Evolutionary conservation across 2,888 invertebrate species (phyloP), one percentile per base, ranked within the genome.

Genomic region (Drosophila phalerata): DNA sequence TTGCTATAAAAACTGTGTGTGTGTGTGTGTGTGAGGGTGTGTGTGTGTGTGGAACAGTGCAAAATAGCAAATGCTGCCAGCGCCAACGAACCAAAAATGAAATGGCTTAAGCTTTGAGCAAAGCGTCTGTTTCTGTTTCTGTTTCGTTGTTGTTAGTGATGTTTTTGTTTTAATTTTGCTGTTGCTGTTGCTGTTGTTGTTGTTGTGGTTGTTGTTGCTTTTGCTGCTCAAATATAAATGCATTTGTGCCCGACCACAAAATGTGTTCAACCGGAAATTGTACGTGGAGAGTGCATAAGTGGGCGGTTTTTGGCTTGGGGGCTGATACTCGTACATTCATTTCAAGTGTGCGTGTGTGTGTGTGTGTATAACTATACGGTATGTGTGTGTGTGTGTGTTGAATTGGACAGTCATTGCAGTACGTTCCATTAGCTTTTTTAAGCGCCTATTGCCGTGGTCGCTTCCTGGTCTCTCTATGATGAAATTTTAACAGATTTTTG

Each of bases 181-280:
- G 45, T 51, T 77, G 55, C n/a, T 70, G 43, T 28, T 49, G 43
- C 17, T 68, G 42, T 51, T 73, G 66, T 51, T 71, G 56, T 47
- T 49, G 58, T 17, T 66, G 58, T 43, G 68, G 79, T n/a, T 47
- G 60, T 19, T 61, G 77, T 42, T 45, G 67, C 17, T 69, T 64
- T 43, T 77, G 72, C 84, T 79, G 73, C 75, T 85, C 79, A 88
- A 85, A 88, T 88, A 85, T 88, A 85, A 85, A 85, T 85, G 89
- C 85, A 87, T 88, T 84, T 86, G 86, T 75, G 71, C 73, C 88
- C 85, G 81, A 90, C 90, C 90, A 86, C 91, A 91, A 90, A 90
- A 88, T 90, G 90, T 91, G 90, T 83, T 90, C 81, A 91, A 88
- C 88, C 90, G 90, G 90, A 90, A 90, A 91, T 91, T 90, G 90